Percentiles rank a stretch among this genome's conserved stretches.
These are phyloP conservation scores for Amphipoea lucens DNA, from an alignment of 2,888 invertebrate genomes.

Conservation along the genomic window DNA sequence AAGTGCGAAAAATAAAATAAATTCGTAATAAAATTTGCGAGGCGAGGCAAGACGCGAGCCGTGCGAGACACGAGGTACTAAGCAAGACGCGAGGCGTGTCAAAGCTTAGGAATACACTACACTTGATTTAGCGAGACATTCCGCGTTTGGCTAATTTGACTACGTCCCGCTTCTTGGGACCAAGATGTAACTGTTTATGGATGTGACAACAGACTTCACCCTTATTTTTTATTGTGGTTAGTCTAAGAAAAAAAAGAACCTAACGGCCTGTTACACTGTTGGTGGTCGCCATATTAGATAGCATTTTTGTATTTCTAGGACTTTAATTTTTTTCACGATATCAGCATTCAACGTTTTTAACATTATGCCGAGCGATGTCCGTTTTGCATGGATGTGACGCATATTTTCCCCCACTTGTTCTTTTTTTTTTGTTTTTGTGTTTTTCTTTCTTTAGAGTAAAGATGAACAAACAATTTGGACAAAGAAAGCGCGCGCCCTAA, in stretches of 20 bases:
- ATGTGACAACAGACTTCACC: slow-evolving; percentile 20
- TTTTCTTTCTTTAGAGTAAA: not conserved
- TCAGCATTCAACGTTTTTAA: not conserved
- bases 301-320: not conserved
- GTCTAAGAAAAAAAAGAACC: too few relatives aligned
- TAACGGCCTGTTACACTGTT: not conserved
- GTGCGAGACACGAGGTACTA: slow-evolving; percentile 27
- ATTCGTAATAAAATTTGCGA: slow-evolving; percentile 60
- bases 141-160: slow-evolving; percentile 81
- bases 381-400: too few relatives aligned
- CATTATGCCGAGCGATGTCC: too few relatives aligned
- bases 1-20: slow-evolving; percentile 62
- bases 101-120: slow-evolving; percentile 64
- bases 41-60: slow-evolving; percentile 36
- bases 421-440: too few relatives aligned
- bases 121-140: slow-evolving; percentile 80
- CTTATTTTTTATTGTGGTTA: not conserved
- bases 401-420: too few relatives aligned
- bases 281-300: not conserved
- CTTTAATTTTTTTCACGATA: not conserved
- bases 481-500: not conserved
- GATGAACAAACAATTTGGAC: not conserved
- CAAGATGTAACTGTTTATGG: slow-evolving; percentile 27
- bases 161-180: slow-evolving; percentile 60
- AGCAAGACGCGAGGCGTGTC: slow-evolving; percentile 36